Evolutionary conservation across 2,888 invertebrate genomes (phyloP).

Genomic region (Notodonta ziczac): DNA sequence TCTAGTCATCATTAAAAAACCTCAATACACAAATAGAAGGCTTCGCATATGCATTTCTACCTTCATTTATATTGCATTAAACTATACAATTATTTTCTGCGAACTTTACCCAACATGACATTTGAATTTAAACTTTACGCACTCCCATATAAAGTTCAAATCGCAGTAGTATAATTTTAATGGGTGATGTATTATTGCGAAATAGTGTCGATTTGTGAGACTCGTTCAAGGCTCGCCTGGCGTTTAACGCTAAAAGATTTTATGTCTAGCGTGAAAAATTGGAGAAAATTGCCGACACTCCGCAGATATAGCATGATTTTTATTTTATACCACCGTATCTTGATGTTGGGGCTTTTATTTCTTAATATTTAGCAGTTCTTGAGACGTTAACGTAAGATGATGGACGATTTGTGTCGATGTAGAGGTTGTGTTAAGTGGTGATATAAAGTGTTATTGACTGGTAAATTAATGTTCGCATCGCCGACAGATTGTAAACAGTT

Average conservation of each 20-base stretch:
- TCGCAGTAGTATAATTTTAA: background rate
- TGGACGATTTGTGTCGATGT: too few species aligned
- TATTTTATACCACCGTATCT: constrained; percentile 3
- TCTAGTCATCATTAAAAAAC: background rate
- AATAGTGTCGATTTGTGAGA: background rate
- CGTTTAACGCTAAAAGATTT: constrained; percentile 44
- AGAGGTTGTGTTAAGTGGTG: too few species aligned
- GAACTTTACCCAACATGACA: background rate
- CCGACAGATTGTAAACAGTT: too few species aligned
- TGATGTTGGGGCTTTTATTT: too few species aligned
- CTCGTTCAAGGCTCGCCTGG: constrained; percentile 15
- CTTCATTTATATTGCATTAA: background rate
- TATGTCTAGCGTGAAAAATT: constrained; percentile 48
- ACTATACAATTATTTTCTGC: background rate
- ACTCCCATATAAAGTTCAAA: background rate
- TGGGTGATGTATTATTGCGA: background rate
- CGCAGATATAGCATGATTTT: constrained; percentile 33
- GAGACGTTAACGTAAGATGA: too few species aligned
- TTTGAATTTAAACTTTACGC: background rate
- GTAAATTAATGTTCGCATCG: too few species aligned
- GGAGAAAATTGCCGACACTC: constrained; percentile 43
- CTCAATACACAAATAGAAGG: background rate
- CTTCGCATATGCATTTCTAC: background rate
- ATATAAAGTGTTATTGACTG: too few species aligned
- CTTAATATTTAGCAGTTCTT: too few species aligned